Base-by-base conservation (phyloP, 2,888 invertebrate genomes). In the Pterostichus madidus region DNA sequence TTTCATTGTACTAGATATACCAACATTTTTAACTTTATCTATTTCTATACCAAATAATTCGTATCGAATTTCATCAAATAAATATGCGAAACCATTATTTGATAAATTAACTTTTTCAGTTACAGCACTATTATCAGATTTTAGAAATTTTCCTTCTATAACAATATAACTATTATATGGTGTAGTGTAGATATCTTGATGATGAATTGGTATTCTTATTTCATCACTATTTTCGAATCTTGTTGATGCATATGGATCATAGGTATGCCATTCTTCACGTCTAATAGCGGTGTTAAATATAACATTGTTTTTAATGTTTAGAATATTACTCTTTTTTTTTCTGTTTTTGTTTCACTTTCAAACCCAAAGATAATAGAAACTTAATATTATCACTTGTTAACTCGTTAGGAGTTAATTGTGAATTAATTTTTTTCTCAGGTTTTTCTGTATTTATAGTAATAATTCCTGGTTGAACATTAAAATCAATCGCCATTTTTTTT, bases 41-140 rank as follows among this genome's bases (percentile, higher is more conserved):
- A 89, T 87, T 84, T 87, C 87, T 13, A 87, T 84, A 46, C 87
- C 88, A 84, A 87, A 88, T 10, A 88, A 31, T 84, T 88, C 87
- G 85, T 88, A 89, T 10, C 88, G 86, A 78, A 88, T 87, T 85
- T 87, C 87, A 81, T 88, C 87, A 84, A 88, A 88, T 7, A 88
- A 64, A 84, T 68, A 82, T 61, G 71, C 84, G n/a, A 17, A 78
- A 78, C 76, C 83, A 82, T 84, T 85, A 78, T 85, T 85, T 6
- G 77, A 46, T 78, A 85, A 83, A 53, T 59, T 24, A 24, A 24
- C 24, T 3, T 24, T 24, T 24, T 24, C 52, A 61, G 24, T 61
- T 5, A 8, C 3, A 6, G 39, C 44, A 15, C 17, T n/a, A 71
- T 15, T 44, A 71, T 71, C 71, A 13, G 77, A 39, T 32, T 68